These are phyloP conservation scores for Perodicticus potto DNA, from an alignment of 2,797 vertebrate genomes.

Conservation along the genomic window DNA sequence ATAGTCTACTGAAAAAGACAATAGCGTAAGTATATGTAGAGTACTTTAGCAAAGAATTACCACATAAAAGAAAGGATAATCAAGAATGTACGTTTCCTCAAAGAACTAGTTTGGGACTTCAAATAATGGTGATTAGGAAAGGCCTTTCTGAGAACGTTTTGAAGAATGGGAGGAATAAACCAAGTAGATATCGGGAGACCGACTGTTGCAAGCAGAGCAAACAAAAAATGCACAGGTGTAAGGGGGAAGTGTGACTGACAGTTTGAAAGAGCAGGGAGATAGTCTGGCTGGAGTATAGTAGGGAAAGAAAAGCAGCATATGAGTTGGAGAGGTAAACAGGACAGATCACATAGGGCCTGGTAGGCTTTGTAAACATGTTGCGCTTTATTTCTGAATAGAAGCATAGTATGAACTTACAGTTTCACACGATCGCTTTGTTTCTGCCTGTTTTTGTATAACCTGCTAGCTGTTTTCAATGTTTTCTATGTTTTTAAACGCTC, in stretches of 20 bases:
- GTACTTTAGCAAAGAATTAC: not conserved
- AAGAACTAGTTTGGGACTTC: not conserved
- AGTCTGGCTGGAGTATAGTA: not conserved
- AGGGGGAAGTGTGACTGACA: not conserved
- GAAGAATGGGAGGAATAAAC: not conserved
- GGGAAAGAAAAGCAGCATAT: not conserved
- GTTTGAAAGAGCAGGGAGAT: not conserved
- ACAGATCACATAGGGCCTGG: not conserved
- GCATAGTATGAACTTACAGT: not conserved
- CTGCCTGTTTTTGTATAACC: not conserved
- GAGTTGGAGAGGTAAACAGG: not conserved
- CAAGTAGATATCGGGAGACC: not conserved
- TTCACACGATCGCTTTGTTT: not conserved
- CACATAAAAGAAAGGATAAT: not conserved
- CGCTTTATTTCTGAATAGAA: slow-evolving; percentile 3
- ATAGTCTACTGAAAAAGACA: not conserved
- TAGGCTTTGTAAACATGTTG: not conserved
- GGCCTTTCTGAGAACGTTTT: not conserved
- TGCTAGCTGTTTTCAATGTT: not conserved
- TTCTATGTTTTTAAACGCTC: not conserved
- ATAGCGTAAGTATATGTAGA: not conserved
- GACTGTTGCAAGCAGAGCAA: not conserved
- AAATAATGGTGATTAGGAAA: not conserved
- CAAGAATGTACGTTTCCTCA: not conserved
- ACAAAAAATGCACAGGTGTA: not conserved